Conservation (phyloP, 2,888 invertebrate genomes). For the Callosobruchus maculatus region DNA sequence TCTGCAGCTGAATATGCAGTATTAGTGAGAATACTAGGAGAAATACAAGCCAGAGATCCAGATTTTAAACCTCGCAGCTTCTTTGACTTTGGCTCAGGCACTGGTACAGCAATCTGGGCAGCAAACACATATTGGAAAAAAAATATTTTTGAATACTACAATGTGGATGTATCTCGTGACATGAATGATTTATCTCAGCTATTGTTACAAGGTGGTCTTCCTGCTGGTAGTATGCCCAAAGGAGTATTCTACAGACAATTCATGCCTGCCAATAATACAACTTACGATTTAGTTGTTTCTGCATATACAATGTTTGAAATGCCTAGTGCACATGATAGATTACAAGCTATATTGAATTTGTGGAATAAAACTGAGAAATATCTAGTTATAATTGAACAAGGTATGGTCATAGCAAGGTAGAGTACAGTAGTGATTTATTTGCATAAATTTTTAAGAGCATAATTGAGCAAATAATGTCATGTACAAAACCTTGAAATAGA, state of each 20-base stretch:
- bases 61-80: constrained; percentile 71
- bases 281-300: constrained; percentile 77
- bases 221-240: constrained; percentile 57
- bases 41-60: constrained; percentile 63
- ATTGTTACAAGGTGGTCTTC: constrained; percentile 64
- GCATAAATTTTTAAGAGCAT: too few relatives aligned
- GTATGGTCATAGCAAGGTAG: constrained; percentile 38
- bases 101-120: constrained; percentile 62
- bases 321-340: constrained; percentile 60
- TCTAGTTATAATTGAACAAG: constrained; percentile 80
- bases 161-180: constrained; percentile 74
- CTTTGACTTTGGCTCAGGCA: constrained; percentile 90
- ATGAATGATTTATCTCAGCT: constrained; percentile 81
- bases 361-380: constrained; percentile 85
- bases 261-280: constrained; percentile 63
- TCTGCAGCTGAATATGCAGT: constrained; percentile 74
- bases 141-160: constrained; percentile 75
- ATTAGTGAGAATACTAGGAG: constrained; percentile 65
- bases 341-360: constrained; percentile 69
- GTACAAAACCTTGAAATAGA: too few relatives aligned
- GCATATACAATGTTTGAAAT: constrained; percentile 81
- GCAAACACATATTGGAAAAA: constrained; percentile 68
- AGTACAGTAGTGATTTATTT: too few relatives aligned
- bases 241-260: constrained; percentile 77
- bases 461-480: too few relatives aligned